Evolutionary conservation across 2,888 invertebrate genomes (phyloP), one percentile per base, ranked within the genome.

Genomic region (Euclidia mi): DNA sequence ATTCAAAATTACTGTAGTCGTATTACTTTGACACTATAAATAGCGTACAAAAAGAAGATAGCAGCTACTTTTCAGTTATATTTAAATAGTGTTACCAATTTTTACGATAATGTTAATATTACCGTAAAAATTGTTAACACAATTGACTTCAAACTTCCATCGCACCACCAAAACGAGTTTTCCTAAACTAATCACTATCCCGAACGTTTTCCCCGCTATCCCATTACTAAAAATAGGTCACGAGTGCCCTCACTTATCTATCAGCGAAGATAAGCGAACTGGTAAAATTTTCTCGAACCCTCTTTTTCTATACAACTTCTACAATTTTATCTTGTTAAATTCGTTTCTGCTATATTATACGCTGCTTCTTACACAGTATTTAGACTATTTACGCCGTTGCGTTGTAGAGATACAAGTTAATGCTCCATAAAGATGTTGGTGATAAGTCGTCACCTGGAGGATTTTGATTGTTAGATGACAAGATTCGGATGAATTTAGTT

Each of bases 321-420:
- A 46, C 46, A 70, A 66, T 62, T 57, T 73, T 66, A 66, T 70
- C 63, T 61, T 44, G 60, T 49, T 58, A 37, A 53, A 65, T 65
- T 61, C 50, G 51, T 60, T 69, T 55, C 48, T 42, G 6, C 11
- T 28, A 17, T 42, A 7, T 50, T 58, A 42, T 46, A 31, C 25
- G 10, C 2, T 2, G 4, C 11, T 32, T 11, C 11, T 11, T 12
- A 11, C 12, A 12, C 4, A 32, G 12, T 41, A 41, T 41, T 41
- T 28, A 41, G 38, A 4, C 20, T 25, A 7, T 25, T 4, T 25
- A 25, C n/a, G 9, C 20, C 6, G 18, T 20, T n/a, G n/a, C n/a
- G n/a, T n/a, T 18, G 18, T n/a, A n/a, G 11, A 11, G 18, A 11
- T 18, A 18, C 14, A 37, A 15, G 14, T 37, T 17, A 15, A 15